Conservation (phyloP, 2,888 invertebrate genomes). For the Limnephilus lunatus region DNA sequence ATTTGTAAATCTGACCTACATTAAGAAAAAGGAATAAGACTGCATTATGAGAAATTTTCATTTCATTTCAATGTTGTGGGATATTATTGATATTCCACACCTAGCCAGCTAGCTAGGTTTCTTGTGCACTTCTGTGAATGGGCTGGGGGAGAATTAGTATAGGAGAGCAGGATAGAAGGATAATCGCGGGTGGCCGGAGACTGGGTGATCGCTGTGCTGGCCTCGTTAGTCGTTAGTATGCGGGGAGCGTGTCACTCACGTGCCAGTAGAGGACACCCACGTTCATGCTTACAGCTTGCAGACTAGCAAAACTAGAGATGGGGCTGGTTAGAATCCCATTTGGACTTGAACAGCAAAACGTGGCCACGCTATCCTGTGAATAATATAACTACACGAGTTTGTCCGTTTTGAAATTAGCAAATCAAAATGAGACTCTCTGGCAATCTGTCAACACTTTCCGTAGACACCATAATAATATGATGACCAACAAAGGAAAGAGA, state of each 20-base stretch:
- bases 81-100: background rate
- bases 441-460: background rate
- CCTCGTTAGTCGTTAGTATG: too few species aligned
- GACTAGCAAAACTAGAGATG: background rate
- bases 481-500: background rate
- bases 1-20: slow-evolving; percentile 50
- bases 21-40: slow-evolving; percentile 15
- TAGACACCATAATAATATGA: background rate
- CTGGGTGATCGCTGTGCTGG: background rate
- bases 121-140: background rate
- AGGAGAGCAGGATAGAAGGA: background rate
- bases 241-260: slow-evolving; percentile 28
- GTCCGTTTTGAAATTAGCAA: background rate
- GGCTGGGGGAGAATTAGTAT: background rate
- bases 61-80: background rate
- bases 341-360: background rate
- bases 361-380: background rate
- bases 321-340: background rate
- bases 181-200: background rate
- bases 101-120: background rate
- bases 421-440: background rate
- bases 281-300: background rate
- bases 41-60: background rate
- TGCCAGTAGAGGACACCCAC: background rate
- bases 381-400: background rate